Base-by-base conservation (phyloP, 2,888 invertebrate genomes). In the Omphaloscelis lunosa region DNA sequence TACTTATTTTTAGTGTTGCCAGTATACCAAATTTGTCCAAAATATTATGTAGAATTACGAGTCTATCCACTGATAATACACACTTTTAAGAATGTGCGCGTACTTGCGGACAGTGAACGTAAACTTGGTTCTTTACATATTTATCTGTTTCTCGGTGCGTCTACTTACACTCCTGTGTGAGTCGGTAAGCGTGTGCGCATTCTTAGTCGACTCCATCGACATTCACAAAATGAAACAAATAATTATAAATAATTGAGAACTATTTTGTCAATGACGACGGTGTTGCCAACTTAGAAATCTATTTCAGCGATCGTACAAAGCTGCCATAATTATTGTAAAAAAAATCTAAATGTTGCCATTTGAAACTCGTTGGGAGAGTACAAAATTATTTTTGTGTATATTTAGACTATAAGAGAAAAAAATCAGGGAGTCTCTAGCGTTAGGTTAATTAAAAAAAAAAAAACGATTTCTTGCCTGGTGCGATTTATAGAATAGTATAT, bases 361-460 rank as follows among this genome's bases (percentile, higher is more conserved):
- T 91, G 91, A 94, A 95, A 95, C 95, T 96, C 96, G 95, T 94
- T 94, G 91, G 90, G 93, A 96, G 96, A 96, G 96, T 96, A 96
- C 96, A 96, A 96, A 96, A 96, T 96, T 96, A 96, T 96, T 96
- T 95, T 96, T 96, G 95, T 96, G 95, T 95, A 96, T 96, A 96
- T 93, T 94, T 92, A 90, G 95, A 95, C 91, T 92, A 82, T 96
- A 96, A 96, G 96, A 94, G 92, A 95, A 93, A 95, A 95, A 96
- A 96, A 96, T 96, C 96, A 96, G 96, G 96, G 96, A 96, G 96
- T 93, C 92, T 95, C 89, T 96, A 95, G 95, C 90, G 88, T 93
- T 94, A 95, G 95, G 90, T 93, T 93, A 92, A 76, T 79, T 34
- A 34, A 34, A 34, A 84, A 84, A 86, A 92, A 62, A 92, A 94